These are phyloP conservation scores for Drosophila mercatorum DNA, from an alignment of 2,888 invertebrate genomes.

Conservation along the genomic window DNA sequence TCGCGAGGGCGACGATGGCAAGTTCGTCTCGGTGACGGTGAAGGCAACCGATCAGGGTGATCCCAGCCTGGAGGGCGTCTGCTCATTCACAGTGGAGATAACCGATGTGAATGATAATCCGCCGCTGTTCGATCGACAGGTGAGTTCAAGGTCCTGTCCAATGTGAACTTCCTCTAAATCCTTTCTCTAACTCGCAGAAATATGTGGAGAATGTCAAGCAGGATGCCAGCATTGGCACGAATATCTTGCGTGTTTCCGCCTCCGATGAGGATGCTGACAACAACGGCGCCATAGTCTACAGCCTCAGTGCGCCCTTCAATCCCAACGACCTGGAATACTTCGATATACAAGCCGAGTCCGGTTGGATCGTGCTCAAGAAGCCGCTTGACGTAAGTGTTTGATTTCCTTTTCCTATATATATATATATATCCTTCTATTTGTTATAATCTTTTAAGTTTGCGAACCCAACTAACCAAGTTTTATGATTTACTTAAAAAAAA, in stretches of 20 bases:
- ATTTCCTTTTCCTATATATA: slow-evolving; percentile 42
- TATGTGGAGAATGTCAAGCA: slow-evolving; percentile 98
- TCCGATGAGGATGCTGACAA: slow-evolving; percentile 98
- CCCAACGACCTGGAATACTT: slow-evolving; percentile 97
- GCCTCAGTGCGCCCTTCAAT: slow-evolving; percentile 94
- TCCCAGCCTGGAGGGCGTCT: slow-evolving; percentile 98
- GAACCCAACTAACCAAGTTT: slow-evolving; percentile 67
- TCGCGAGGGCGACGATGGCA: slow-evolving; percentile 97
- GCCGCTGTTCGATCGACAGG: slow-evolving; percentile 97
- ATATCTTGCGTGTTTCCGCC: slow-evolving; percentile 96
- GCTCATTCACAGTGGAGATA: slow-evolving; percentile 99
- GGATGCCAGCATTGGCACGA: slow-evolving; percentile 97
- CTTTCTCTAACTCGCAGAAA: slow-evolving; percentile 87
- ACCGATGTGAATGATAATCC: slow-evolving; percentile 99
- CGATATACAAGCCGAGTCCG: slow-evolving; percentile 97
- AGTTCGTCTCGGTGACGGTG: slow-evolving; percentile 97
- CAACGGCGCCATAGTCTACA: slow-evolving; percentile 97
- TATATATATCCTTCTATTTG: slow-evolving; percentile 1
- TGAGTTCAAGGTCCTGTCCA: slow-evolving; percentile 81
- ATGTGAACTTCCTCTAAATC: neutral
- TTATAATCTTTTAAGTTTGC: slow-evolving; percentile 54
- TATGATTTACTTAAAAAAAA: slow-evolving; percentile 39
- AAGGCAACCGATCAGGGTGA: slow-evolving; percentile 99
- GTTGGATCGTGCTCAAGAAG: slow-evolving; percentile 98
- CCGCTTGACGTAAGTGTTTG: slow-evolving; percentile 96